Evolutionary conservation across 2,113 vertebrate species (phyloP), one percentile per base, ranked within the genome.

Genomic region (Atrichornis clamosus): DNA sequence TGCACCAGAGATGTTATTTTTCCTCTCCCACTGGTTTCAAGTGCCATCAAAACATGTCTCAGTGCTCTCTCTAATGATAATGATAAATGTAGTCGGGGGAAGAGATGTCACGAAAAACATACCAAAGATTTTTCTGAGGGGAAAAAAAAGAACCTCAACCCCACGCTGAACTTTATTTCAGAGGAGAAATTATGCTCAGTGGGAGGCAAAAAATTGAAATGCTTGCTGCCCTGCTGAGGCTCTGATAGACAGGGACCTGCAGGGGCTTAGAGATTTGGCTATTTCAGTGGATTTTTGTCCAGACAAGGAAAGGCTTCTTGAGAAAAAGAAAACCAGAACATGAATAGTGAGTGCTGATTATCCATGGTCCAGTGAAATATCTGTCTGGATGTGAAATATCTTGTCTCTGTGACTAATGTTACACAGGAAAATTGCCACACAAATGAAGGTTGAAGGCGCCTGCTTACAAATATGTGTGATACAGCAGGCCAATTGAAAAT

Each of bases 61-160:
- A 84, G 65, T 82, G 80, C 73, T 96, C 95, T 96, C 94, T 90
- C 47, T 97, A 94, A 96, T 85, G 79, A 93, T 97, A 88, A 96
- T 95, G 94, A 97, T 96, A 94, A 97, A 96, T 96, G 95, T 93
- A 96, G 88, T 93, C 22, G 8, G 82, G 52, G 91, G 89, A 97
- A 96, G 96, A 93, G 70, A 88, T 97, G 87, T 96, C 96, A 97
- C 33, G 89, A 97, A 95, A 97, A 95, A 86, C 72, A 94, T 93
- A 94, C 84, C 93, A 79, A 90, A 84, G 88, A 93, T 96, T 96
- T 96, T 95, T 94, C 85, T 92, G 46, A 74, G 76, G 41, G 68
- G 20, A 75, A 68, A 91, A 79, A 92, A 85, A 89, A 90, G 44
- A 91, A 68, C 49, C 58, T 94, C 90, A 95, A 87, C 93, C 95